phyloP scores from a whole-genome alignment of 2,113 vertebrate species.

The Prunella fulvescens region DNA sequence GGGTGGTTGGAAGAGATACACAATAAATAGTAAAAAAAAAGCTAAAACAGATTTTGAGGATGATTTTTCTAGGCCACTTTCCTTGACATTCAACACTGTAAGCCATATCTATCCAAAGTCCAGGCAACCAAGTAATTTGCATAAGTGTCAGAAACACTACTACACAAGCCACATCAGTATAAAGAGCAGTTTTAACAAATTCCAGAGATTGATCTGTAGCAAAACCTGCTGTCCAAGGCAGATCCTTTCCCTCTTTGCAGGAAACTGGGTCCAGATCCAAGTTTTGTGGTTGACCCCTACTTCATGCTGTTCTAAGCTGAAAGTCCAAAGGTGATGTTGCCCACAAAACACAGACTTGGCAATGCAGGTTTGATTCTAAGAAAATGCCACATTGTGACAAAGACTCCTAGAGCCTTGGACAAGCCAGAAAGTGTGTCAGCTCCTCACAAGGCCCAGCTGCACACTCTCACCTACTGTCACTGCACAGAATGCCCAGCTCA shows the following conservation, averaged over 20 bases:
- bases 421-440: not conserved
- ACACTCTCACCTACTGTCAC: conserved; percentile 19
- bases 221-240: not conserved
- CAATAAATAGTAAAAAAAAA: not conserved
- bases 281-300: not conserved
- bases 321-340: not conserved
- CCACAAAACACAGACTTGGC: not conserved
- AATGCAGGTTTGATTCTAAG: not conserved
- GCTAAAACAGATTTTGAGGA: not conserved
- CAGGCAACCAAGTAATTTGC: not conserved
- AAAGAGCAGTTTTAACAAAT: not conserved
- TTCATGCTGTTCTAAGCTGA: not conserved
- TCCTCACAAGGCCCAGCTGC: not conserved
- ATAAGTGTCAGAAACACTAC: not conserved
- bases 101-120: not conserved
- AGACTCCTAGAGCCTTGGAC: not conserved
- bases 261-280: not conserved
- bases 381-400: not conserved
- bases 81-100: not conserved
- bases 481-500: conserved; percentile 56
- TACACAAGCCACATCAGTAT: not conserved
- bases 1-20: not conserved
- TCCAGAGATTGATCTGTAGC: not conserved
- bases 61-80: not conserved
- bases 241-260: not conserved